phyloP scores from a whole-genome alignment of 23 tunicate genomes.

The Styela plicata region DNA sequence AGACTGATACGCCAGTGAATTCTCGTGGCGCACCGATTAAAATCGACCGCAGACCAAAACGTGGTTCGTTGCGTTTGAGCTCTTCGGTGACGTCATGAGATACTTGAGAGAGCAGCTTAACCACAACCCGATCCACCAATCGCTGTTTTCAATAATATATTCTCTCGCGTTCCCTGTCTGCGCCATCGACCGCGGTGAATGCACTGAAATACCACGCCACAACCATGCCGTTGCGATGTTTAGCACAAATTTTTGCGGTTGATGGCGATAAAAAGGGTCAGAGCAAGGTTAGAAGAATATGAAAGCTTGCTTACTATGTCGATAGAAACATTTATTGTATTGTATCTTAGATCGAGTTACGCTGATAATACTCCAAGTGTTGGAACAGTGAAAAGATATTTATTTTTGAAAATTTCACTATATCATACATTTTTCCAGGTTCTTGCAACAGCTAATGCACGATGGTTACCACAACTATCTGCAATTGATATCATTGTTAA shows the following conservation, averaged over 20 bases:
- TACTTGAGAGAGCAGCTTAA: neutral
- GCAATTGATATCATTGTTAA: no score
- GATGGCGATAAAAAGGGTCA: neutral
- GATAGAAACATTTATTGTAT: no score
- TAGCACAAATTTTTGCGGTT: neutral
- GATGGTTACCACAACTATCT: no score
- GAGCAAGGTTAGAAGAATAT: neutral
- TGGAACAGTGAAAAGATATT: no score
- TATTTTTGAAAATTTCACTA: no score
- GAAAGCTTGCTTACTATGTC: no score
- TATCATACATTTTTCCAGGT: no score
- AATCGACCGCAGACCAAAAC: neutral
- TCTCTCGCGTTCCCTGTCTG: neutral
- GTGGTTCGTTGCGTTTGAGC: neutral
- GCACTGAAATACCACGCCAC: neutral
- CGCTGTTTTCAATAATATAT: neutral
- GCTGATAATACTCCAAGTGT: no score
- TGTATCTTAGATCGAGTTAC: no score
- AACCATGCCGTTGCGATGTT: neutral
- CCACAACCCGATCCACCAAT: neutral
- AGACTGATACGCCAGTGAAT: neutral
- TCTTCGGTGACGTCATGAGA: neutral
- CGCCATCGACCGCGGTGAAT: neutral
- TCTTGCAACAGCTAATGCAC: no score
- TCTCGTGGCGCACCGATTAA: neutral